Evolutionary conservation across 2,888 invertebrate species (phyloP), one percentile per base, ranked within the genome.

Genomic region (Luffia ferchaultella): DNA sequence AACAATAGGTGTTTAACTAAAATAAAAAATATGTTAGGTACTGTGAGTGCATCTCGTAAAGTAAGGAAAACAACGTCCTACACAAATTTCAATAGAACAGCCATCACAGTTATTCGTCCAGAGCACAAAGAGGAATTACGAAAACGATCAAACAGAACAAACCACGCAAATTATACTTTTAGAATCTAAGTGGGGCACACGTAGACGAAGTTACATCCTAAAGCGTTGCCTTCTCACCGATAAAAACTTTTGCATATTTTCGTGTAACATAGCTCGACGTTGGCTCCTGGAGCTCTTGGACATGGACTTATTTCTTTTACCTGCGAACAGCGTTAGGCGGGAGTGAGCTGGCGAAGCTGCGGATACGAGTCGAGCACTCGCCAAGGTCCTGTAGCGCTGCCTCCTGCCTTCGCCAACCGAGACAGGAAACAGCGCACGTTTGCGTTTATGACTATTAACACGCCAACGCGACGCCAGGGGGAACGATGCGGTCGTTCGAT

Each of bases 181-280:
- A 30, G 30, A 30, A 3, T 7, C 30, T 30, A 30, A 30, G n/a
- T 30, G 5, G 30, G 30, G 30, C 30, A 30, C 30, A 30, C 30
- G 12, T 12, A 30, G 12, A 30, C 30, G 30, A 30, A 30, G 30
- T 30, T 3, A 30, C 30, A 30, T 3, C 42, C 18, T 43, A 44
- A 65, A 68, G 70, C 67, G 60, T 67, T 71, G 70, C 67, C 73
- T 70, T 77, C 88, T 88, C 92, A 95, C 95, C 93, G 93, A 93
- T 86, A 95, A 86, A 85, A 95, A 95, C 82, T 93, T 94, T 90
- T 94, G 92, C 86, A 95, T 95, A 90, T 94, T 93, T 86, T 94
- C 93, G 80, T 93, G 93, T 85, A 95, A 89, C 80, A 93, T 91
- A 82, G 93, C 93, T 77, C 92, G 92, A 68, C 91, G 91, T 87